Percentiles rank a stretch among this genome's conserved stretches.
phyloP scores from a whole-genome alignment of 2,888 invertebrate species.

The Choristoneura rosaceana region DNA sequence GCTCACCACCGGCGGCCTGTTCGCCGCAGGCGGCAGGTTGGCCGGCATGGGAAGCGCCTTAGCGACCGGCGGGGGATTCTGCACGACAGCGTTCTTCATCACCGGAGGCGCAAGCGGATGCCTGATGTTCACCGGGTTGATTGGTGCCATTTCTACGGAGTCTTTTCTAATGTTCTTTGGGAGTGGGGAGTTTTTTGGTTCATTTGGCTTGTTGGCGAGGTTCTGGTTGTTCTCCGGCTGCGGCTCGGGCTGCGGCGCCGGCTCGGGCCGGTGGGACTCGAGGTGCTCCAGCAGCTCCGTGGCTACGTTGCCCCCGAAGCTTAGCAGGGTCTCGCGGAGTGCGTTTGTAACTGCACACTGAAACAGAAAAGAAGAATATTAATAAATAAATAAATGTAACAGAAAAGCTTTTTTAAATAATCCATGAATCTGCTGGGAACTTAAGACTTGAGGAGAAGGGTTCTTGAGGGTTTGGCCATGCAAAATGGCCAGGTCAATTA shows the following conservation, averaged over 20 bases:
- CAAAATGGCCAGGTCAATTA: too few species aligned
- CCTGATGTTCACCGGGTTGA: slow-evolving; percentile 46
- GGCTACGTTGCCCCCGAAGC: slow-evolving; percentile 76
- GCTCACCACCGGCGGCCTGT: slow-evolving; percentile 45
- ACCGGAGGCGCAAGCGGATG: slow-evolving; percentile 48
- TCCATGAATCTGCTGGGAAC: too few species aligned
- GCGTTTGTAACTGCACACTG: slow-evolving; percentile 81
- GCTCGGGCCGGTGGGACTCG: slow-evolving; percentile 55
- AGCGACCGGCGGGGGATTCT: slow-evolving; percentile 54
- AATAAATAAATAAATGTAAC: not conserved
- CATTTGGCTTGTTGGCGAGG: slow-evolving; percentile 54
- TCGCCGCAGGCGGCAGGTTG: slow-evolving; percentile 51
- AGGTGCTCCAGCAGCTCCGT: slow-evolving; percentile 65
- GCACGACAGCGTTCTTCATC: slow-evolving; percentile 50
- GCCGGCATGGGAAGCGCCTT: slow-evolving; percentile 60
- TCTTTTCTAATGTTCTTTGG: slow-evolving; percentile 55
- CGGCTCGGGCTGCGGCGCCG: slow-evolving; percentile 44
- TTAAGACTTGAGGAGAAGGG: too few species aligned
- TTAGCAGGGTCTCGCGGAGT: slow-evolving; percentile 74
- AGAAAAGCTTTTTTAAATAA: not conserved
- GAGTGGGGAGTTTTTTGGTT: slow-evolving; percentile 56
- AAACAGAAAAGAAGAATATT: slow-evolving; percentile 35
- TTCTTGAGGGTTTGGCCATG: too few species aligned
- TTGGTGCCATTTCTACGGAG: slow-evolving; percentile 38
- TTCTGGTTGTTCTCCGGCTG: slow-evolving; percentile 64